Evolutionary conservation across 1,140 invertebrate species (phyloP).

Genomic region (Sycobia sp.): DNA sequence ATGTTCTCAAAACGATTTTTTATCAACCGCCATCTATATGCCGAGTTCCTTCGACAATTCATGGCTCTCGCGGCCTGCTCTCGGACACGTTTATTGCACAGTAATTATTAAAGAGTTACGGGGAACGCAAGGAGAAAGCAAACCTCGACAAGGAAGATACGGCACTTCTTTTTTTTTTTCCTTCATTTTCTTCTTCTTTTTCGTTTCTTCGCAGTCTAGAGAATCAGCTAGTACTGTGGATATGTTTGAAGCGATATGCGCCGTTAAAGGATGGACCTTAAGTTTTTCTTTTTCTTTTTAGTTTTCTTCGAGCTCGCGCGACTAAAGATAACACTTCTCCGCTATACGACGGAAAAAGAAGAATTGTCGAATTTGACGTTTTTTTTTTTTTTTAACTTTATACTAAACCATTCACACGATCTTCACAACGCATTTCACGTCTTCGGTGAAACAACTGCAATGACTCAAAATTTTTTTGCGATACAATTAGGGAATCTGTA

Average conservation of each 20-base stretch:
- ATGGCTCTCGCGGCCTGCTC: conserved; percentile 2
- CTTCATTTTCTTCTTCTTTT: too few relatives aligned
- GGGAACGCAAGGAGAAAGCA: conserved; percentile 24
- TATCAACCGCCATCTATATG: conserved; percentile 10
- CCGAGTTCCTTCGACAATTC: conserved; percentile 7
- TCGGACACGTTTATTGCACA: conserved; percentile 32
- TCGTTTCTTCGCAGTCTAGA: too few relatives aligned
- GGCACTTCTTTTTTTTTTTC: conserved; percentile 20
- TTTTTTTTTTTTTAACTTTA: neutral
- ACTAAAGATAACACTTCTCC: conserved; percentile 4
- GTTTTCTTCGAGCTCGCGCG: neutral
- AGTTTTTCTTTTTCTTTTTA: too few relatives aligned
- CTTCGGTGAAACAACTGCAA: neutral
- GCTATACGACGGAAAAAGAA: conserved; percentile 10
- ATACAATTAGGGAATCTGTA: too few relatives aligned
- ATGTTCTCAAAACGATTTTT: conserved; percentile 22
- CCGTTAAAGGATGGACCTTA: conserved; percentile 34
- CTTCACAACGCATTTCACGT: neutral
- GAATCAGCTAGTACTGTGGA: conserved; percentile 44
- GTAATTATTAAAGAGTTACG: conserved; percentile 32
- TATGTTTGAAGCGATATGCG: conserved; percentile 54
- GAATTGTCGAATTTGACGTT: neutral
- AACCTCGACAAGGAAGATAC: conserved; percentile 27
- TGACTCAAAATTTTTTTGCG: neutral
- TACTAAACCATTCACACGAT: neutral